These are phyloP conservation scores for Selene dorsalis DNA, from an alignment of 2,797 vertebrate genomes.

Conservation along the genomic window DNA sequence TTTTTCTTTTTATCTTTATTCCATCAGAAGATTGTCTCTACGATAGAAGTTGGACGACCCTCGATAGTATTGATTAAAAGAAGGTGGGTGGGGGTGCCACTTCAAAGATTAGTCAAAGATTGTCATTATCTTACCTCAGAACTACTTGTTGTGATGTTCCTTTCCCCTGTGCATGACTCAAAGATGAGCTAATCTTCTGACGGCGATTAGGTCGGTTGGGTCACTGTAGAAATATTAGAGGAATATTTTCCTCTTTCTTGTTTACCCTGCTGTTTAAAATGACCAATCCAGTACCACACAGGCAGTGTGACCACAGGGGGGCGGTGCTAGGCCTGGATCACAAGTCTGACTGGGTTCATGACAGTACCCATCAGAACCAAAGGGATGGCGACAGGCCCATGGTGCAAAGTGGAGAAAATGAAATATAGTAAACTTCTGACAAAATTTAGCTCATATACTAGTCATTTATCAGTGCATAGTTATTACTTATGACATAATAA, in stretches of 20 bases:
- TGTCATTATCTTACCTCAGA: slow-evolving; percentile 40
- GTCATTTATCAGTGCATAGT: too few species aligned
- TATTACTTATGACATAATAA: too few species aligned
- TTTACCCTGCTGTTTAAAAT: slow-evolving; percentile 44
- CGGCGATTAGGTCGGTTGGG: background rate
- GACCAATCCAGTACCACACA: slow-evolving; percentile 29
- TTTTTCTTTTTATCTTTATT: background rate
- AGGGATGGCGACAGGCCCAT: background rate
- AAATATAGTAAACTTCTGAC: background rate
- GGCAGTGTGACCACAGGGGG: slow-evolving; percentile 21
- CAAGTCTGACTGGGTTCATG: background rate
- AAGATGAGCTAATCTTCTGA: background rate
- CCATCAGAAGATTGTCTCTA: background rate
- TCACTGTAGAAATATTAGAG: background rate
- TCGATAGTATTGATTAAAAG: background rate
- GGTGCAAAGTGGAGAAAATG: background rate
- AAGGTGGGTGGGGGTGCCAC: background rate
- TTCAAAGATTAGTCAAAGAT: background rate
- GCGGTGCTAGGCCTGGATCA: background rate
- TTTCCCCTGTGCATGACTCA: too few species aligned
- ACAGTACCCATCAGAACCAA: background rate
- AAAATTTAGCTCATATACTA: background rate
- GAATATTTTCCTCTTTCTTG: background rate
- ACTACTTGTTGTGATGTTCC: background rate
- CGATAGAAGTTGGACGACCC: background rate